Base-by-base conservation (phyloP, 2,113 vertebrate genomes). In the Rafetus swinhoei region DNA sequence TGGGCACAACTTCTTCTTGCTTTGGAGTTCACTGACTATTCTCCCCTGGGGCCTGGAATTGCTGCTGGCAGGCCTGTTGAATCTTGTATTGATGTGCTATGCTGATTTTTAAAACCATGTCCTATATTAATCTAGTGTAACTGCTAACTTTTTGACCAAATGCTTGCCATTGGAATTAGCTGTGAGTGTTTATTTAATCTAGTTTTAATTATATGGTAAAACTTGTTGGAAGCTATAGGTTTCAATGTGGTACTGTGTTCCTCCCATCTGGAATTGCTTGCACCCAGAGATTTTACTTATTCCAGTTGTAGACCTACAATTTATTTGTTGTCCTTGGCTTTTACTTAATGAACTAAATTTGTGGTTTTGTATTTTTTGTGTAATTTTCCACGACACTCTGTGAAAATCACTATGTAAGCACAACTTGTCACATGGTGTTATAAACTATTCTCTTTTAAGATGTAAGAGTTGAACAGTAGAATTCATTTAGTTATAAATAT, bases 341-440 rank as follows among this genome's bases (percentile, higher is more conserved):
- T 90, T 84, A 65, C 39, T 88, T 90, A 95, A 81, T 84, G 74
- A 96, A 91, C 39, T 93, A 91, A 95, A 96, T 96, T 92, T 93
- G 86, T 95, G 62, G 87, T 0, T 91, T 97, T 95, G 87, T 88
- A 72, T 90, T 94, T 93, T 88, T 95, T 85, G 22, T 96, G 39
- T 92, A 93, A 95, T 97, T 97, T 96, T 96, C 91, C 88, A 95
- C 94, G 94, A 93, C 82, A 84, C 82, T 81, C 95, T 96, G 93
- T 94, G 96, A 96, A 97, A 97, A 97, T 96, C 86, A 82, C 96
- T 92, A 94, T 94, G 86, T 85, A 94, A 96, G 89, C 86, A 89
- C 81, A 94, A 93, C 88, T 93, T 57, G 88, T 86, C 87, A 77
- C 93, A 95, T 81, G 83, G 59, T 90, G 76, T 93, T 96, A 96